These are phyloP conservation scores for Geophilus truncorum DNA, from an alignment of 2,888 invertebrate genomes.

Conservation along the genomic window DNA sequence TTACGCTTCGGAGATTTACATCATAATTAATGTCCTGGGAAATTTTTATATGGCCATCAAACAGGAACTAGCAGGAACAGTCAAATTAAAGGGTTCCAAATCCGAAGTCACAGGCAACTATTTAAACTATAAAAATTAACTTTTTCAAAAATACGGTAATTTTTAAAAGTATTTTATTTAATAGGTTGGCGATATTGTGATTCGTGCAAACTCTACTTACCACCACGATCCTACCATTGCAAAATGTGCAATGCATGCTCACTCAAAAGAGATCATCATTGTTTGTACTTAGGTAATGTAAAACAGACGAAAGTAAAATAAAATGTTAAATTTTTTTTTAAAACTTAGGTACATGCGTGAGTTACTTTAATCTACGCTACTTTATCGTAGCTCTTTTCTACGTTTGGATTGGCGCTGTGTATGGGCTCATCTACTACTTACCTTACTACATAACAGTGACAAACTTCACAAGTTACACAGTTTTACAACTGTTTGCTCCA, in stretches of 20 bases:
- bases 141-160: background rate
- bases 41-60: slow-evolving; percentile 46
- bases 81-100: slow-evolving; percentile 44
- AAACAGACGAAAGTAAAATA: background rate
- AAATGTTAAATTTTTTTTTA: slow-evolving; percentile 41
- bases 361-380: slow-evolving; percentile 68
- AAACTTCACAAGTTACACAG: slow-evolving; percentile 37
- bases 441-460: slow-evolving; percentile 39
- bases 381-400: slow-evolving; percentile 63
- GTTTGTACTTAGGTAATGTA: slow-evolving; percentile 55
- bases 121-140: background rate
- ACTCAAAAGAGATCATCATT: slow-evolving; percentile 70
- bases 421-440: slow-evolving; percentile 40
- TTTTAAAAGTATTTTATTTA: background rate
- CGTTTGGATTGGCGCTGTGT: slow-evolving; percentile 61
- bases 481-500: slow-evolving; percentile 40
- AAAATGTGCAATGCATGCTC: slow-evolving; percentile 75
- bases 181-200: slow-evolving; percentile 54
- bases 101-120: slow-evolving; percentile 44
- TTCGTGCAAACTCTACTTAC: slow-evolving; percentile 58
- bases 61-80: slow-evolving; percentile 46
- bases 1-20: slow-evolving; percentile 42
- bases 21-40: slow-evolving; percentile 46
- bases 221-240: slow-evolving; percentile 73
- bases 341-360: slow-evolving; percentile 71